Evolutionary conservation across 2,113 vertebrate genomes (phyloP), one percentile per base, ranked within the genome.

Genomic region (Chascanopsetta lugubris): DNA sequence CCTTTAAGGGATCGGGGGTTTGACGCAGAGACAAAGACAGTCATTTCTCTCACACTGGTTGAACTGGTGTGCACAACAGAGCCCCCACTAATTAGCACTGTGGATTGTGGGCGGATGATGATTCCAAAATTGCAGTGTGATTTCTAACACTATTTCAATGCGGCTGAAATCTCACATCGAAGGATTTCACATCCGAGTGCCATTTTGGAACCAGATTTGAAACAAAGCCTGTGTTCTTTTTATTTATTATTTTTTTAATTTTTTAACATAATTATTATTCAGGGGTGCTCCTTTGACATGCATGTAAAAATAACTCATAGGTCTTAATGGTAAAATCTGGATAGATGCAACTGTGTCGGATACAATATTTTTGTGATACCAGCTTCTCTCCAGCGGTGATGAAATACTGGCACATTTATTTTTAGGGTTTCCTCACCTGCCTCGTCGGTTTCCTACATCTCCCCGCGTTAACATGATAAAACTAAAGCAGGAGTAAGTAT

Each of bases 241-340:
- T 20, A 62, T 53, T n/a, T n/a, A n/a, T n/a, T n/a, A n/a, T n/a
- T n/a, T n/a, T n/a, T n/a, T n/a, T n/a, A n/a, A n/a, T n/a, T n/a
- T n/a, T n/a, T n/a, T n/a, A n/a, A n/a, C n/a, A n/a, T n/a, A n/a
- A 24, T 60, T 27, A 15, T 22, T 53, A 34, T 40, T 69, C 27
- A 18, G 32, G 6, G 27, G 18, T 11, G 43, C 18, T 47, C 3
- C 40, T 48, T 47, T 7, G 8, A 60, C 49, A 25, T 18, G 25
- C 40, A 43, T 61, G 38, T 36, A 71, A 62, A 82, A 82, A 77
- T 65, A 77, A 54, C 56, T 48, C 47, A 56, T 5, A 17, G 45
- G 47, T 46, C 27, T 50, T 65, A 8, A 42, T 68, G 27, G 55
- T 42, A 63, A 70, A 53, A 54, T 61, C 45, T 3, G 36, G 55